phyloP scores from a whole-genome alignment of 2,888 invertebrate genomes.

The Pyrochroa serraticornis region DNA sequence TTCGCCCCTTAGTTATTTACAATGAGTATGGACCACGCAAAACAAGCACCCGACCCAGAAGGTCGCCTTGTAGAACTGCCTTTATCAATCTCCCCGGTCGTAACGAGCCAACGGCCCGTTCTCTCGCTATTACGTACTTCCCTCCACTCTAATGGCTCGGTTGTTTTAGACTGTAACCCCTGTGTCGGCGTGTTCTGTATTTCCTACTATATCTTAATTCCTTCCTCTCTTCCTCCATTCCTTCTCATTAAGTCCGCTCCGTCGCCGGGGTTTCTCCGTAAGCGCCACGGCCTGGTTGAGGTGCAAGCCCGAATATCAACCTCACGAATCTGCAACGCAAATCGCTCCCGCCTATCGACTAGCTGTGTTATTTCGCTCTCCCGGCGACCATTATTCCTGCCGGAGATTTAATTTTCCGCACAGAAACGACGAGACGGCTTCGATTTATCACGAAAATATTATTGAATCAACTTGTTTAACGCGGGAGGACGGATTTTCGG shows the following conservation, averaged over 20 bases:
- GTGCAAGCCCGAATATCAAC: conserved; percentile 31
- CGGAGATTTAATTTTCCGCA: conserved; percentile 2
- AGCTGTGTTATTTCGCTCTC: conserved; percentile 15
- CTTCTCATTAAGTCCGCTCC: conserved; percentile 51
- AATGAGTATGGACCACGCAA: conserved; percentile 4
- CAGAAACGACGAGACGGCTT: neutral
- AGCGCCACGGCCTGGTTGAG: conserved; percentile 18
- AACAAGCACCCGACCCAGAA: conserved; percentile 9
- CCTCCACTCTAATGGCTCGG: conserved; percentile 44
- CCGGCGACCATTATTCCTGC: conserved; percentile 10
- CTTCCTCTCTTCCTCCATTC: conserved; percentile 51
- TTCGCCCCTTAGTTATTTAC: neutral
- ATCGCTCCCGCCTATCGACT: conserved; percentile 26
- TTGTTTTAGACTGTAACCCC: conserved; percentile 48
- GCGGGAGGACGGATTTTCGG: neutral
- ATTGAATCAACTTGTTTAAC: neutral
- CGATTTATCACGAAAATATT: conserved; percentile 1
- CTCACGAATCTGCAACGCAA: conserved; percentile 35
- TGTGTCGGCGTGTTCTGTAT: conserved; percentile 48
- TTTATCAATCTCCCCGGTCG: conserved; percentile 40
- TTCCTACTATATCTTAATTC: conserved; percentile 53
- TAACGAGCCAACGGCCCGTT: conserved; percentile 40
- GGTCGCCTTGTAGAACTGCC: conserved; percentile 28
- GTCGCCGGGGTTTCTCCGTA: conserved; percentile 34
- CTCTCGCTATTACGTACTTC: conserved; percentile 43